Base-by-base conservation (phyloP, 2,113 vertebrate genomes). In the Austrofundulus limnaeus region DNA sequence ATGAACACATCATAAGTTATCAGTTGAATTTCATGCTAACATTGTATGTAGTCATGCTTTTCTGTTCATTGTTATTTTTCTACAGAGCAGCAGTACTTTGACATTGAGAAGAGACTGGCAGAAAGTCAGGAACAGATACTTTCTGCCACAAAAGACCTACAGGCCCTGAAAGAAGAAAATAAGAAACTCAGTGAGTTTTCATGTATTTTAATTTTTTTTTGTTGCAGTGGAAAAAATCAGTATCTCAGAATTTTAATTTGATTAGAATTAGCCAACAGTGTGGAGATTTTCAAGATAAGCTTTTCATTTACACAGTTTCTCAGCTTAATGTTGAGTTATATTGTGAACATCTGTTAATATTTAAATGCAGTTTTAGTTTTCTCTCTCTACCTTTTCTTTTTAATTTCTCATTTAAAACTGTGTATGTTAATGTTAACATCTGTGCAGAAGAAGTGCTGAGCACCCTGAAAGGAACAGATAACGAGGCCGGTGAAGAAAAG, bases 1-100 rank as follows among this genome's bases (percentile, higher is more conserved):
- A 46, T 11, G 2, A 10, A 46, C 9, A 45, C 17, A 1, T 15
- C 17, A 46, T 2, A 46, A 46, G n/a, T 20, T 46, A 46, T 13
- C n/a, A 42, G 31, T 19, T 1, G 12, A 2, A 12, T 48, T 34
- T n/a, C 11, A 11, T 24, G 6, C 15, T 16, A 16, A 14, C 21
- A 5, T 52, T 14, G 2, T 43, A n/a, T 54, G 10, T 20, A 1
- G 38, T 53, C 16, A 34, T 61, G 19, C 37, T 0, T n/a, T 39
- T 0, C 3, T 47, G 21, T 38, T 43, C 4, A 17, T 19, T 76
- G 3, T 28, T 51, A 5, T 56, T 4, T 16, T n/a, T 48, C 77
- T 87, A 55, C 89, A 96, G 97, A 99, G 28, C 96, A 98, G 85
- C 97, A 98, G 20, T 96, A 96, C 60, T 98, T 98, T 80, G 96